Evolutionary conservation across 2,888 invertebrate genomes (phyloP), one percentile per base, ranked within the genome.

Genomic region (Synanthedon tipuliformis): DNA sequence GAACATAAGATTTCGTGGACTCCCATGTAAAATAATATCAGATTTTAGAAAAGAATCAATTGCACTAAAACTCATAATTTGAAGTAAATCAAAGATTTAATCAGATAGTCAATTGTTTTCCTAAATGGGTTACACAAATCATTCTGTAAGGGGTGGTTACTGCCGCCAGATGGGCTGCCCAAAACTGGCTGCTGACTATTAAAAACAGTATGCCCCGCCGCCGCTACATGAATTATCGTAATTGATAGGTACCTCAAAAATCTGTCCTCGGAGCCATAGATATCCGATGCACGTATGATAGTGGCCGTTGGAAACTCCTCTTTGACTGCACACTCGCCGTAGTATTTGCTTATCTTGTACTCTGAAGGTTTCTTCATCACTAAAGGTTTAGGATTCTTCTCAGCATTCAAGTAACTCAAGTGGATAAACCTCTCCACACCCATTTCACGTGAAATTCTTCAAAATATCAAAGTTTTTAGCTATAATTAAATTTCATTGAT

Each of bases 301-400:
- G 95, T 96, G 7, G 98, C 99, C 52, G 95, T 93, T 0, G 99
- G 99, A 78, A 98, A 99, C 76, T 97, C 98, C 66, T 96, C 93
- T 52, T 89, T 89, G 0, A 99, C 97, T n/a, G 95, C 98, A 62
- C 89, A 68, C 78, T 99, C 99, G 12, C 99, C 98, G 53, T 81
- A 77, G 73, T 90, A 94, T 88, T 98, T 98, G 64, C 93, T 91
- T 55, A 89, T 89, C 60, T 95, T 89, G 73, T 90, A 95, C 67
- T 89, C 79, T 1, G 96, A 96, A 10, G 97, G 97, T n/a, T 88
- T 89, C 54, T 88, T 85, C 52, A 94, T 60, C 45, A 94, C 79
- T 56, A 93, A 77, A 12, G 92, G 89, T 75, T 86, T 81, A 7
- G 96, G 97, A 51, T 92, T 75, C 45, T 91, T 89, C 13, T 86